Conservation (phyloP, 92 coral and sea anemone genomes). For the Plumapathes pennacea region DNA sequence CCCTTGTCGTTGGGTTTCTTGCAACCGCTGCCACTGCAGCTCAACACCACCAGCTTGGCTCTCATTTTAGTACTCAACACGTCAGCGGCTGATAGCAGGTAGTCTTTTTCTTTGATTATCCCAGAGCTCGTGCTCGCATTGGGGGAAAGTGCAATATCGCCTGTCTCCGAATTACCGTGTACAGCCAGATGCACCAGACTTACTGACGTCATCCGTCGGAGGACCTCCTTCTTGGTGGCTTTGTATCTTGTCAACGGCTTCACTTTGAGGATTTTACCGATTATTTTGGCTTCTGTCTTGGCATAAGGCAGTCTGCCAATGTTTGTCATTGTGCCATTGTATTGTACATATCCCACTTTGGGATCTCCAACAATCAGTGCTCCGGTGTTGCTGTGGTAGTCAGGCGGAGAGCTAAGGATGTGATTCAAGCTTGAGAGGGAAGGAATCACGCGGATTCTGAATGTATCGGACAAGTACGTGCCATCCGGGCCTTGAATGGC, state of each 20-base stretch:
- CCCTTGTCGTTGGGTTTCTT: neutral
- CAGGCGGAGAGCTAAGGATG: no score
- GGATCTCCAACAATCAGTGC: no score
- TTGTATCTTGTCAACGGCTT: neutral
- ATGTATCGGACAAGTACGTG: no score
- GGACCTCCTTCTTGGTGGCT: neutral
- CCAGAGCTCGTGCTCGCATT: neutral
- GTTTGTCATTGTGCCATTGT: no score
- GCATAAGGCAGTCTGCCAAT: no score
- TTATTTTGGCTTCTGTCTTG: no score
- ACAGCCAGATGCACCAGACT: neutral
- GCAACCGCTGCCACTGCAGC: conserved; percentile 1
- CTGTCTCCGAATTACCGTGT: neutral
- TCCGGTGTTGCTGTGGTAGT: no score
- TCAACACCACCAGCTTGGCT: neutral
- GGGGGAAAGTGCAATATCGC: neutral
- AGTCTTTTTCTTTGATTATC: neutral
- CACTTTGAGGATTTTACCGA: neutral
- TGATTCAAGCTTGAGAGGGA: no score
- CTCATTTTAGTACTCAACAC: neutral
- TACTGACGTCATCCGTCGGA: neutral
- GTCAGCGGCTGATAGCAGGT: neutral
- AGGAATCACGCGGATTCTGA: no score
- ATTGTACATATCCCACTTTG: no score
- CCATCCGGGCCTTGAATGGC: no score